phyloP scores from a whole-genome alignment of 2,113 vertebrate genomes.

The Oncorhynchus keta region DNA sequence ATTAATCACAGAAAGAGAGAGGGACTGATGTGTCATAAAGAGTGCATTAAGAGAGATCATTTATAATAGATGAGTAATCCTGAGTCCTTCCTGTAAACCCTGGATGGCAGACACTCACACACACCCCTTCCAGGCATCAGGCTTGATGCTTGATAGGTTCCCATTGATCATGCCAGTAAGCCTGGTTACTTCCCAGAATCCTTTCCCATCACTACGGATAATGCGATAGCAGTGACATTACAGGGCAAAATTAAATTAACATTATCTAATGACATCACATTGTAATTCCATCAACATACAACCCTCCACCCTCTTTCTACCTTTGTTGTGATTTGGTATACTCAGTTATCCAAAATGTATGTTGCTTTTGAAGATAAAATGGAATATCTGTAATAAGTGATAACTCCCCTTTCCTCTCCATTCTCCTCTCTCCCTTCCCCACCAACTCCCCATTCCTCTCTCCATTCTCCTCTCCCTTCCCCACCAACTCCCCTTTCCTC shows the following conservation, averaged over 20 bases:
- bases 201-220: constrained; percentile 33
- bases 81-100: constrained; percentile 58
- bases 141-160: constrained; percentile 37
- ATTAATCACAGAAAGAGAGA: constrained; percentile 29
- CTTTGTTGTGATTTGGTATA: not conserved
- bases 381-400: not conserved
- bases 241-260: not conserved
- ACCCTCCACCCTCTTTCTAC: not conserved
- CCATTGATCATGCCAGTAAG: constrained; percentile 31
- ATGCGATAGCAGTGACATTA: constrained; percentile 2
- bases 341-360: not conserved
- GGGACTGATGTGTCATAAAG: constrained; percentile 39
- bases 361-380: not conserved
- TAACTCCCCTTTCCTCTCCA: not conserved
- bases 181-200: constrained; percentile 28
- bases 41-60: constrained; percentile 48
- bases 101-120: constrained; percentile 47
- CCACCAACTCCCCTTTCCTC: too few species aligned
- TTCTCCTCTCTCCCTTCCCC: constrained; percentile 14
- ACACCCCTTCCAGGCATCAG: constrained; percentile 60
- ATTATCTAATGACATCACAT: not conserved
- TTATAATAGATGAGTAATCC: constrained; percentile 69
- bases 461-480: too few species aligned
- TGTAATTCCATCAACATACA: not conserved
- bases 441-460: not conserved